A percentile compares a stretch with the other conserved stretches of the same genome.
Conservation (phyloP, 2,888 invertebrate species). For the Sisyra terminalis region DNA sequence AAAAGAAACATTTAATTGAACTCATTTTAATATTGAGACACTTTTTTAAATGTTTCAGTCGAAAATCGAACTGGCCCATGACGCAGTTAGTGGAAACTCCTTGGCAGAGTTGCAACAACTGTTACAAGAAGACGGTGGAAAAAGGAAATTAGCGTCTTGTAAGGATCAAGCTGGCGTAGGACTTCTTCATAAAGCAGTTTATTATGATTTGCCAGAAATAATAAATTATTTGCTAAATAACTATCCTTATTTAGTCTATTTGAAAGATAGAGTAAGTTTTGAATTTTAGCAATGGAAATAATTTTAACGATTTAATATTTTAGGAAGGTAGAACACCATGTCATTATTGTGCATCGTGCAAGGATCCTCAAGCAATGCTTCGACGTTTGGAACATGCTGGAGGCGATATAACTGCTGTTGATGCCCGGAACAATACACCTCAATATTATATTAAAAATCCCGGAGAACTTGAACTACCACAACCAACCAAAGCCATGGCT, state of each 20-base stretch:
- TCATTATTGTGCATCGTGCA: slow-evolving; percentile 46
- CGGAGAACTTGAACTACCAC: slow-evolving; percentile 35
- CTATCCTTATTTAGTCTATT: slow-evolving; percentile 44
- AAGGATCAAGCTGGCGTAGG: slow-evolving; percentile 55
- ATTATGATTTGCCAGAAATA: slow-evolving; percentile 54
- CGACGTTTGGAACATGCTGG: slow-evolving; percentile 41
- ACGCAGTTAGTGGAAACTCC: slow-evolving; percentile 57
- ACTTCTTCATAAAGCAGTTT: slow-evolving; percentile 65
- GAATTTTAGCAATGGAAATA: background rate
- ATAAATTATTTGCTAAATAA: slow-evolving; percentile 52
- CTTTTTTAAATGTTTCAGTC: slow-evolving; percentile 27
- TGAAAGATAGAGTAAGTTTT: slow-evolving; percentile 50
- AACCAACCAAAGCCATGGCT: slow-evolving; percentile 17
- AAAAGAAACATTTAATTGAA: background rate
- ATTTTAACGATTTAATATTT: background rate
- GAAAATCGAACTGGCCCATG: slow-evolving; percentile 60
- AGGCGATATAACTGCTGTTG: slow-evolving; percentile 40
- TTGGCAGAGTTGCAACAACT: slow-evolving; percentile 45
- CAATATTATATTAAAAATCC: slow-evolving; percentile 38
- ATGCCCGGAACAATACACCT: slow-evolving; percentile 37
- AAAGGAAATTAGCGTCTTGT: slow-evolving; percentile 35
- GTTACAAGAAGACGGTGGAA: slow-evolving; percentile 26
- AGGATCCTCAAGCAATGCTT: slow-evolving; percentile 40
- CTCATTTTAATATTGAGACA: background rate
- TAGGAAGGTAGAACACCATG: slow-evolving; percentile 51